Conservation (phyloP, 2,797 vertebrate genomes). For the Crax fasciolata region DNA sequence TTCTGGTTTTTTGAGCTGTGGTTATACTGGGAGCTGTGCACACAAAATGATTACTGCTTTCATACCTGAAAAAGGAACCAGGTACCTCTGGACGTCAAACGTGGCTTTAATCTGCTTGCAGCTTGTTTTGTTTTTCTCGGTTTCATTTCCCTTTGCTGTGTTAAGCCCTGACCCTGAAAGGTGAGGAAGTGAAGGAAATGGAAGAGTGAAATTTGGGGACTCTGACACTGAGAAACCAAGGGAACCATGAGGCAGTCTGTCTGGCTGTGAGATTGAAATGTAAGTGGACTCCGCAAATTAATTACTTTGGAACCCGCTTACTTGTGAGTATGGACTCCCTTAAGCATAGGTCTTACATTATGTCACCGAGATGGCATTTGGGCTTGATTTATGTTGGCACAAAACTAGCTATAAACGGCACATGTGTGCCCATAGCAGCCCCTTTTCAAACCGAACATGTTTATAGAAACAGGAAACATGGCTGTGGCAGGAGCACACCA, state of each 20-base stretch:
- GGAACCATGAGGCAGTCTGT: background rate
- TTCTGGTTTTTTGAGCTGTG: background rate
- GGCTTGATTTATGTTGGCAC: slow-evolving; percentile 77
- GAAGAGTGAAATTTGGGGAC: slow-evolving; percentile 59
- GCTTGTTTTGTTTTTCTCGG: slow-evolving; percentile 63
- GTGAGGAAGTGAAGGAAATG: slow-evolving; percentile 71
- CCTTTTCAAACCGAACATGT: slow-evolving; percentile 69
- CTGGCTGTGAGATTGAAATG: slow-evolving; percentile 54
- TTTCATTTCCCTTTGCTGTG: slow-evolving; percentile 68
- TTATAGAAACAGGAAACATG: slow-evolving; percentile 74
- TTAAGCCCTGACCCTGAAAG: slow-evolving; percentile 67
- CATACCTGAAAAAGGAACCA: slow-evolving; percentile 4
- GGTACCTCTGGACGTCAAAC: slow-evolving; percentile 19
- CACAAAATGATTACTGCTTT: background rate
- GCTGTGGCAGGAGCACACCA: slow-evolving; percentile 57
- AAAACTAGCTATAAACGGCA: slow-evolving; percentile 66
- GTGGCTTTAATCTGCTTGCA: slow-evolving; percentile 46
- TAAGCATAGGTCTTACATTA: slow-evolving; percentile 42
- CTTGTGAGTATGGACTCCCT: slow-evolving; percentile 25
- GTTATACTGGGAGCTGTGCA: background rate
- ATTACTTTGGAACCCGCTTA: slow-evolving; percentile 50
- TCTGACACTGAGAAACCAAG: slow-evolving; percentile 4
- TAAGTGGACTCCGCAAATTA: slow-evolving; percentile 63
- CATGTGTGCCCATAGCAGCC: slow-evolving; percentile 67
- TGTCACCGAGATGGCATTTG: slow-evolving; percentile 76